Percentiles rank a stretch among this genome's conserved stretches.
Evolutionary conservation across 2,888 invertebrate genomes (phyloP).

Genomic region (Arrhopalites spinosus): DNA sequence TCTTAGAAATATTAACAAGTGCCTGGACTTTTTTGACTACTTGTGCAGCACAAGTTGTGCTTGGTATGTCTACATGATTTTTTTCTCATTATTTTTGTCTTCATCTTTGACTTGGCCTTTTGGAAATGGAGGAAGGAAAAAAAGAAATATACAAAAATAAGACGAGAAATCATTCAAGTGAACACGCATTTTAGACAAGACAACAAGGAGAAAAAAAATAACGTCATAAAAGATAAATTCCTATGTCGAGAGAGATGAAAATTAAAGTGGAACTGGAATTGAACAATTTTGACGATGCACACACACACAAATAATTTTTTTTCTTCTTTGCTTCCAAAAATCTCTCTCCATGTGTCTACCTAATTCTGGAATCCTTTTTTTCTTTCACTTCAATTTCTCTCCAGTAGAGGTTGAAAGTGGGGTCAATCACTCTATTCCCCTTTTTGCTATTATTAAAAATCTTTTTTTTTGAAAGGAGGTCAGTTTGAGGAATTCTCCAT

Average conservation of each 20-base stretch:
- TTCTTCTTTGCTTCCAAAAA: constrained; percentile 17
- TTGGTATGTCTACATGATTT: not conserved
- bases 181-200: constrained; percentile 5
- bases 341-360: too few relatives aligned
- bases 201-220: not conserved
- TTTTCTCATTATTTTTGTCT: not conserved
- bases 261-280: constrained; percentile 31
- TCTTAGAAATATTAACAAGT: constrained; percentile 11
- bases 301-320: not conserved
- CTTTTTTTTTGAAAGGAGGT: too few relatives aligned
- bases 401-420: not conserved
- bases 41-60: too few relatives aligned
- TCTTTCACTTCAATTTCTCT: not conserved
- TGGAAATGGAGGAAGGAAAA: not conserved
- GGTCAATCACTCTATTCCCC: too few relatives aligned
- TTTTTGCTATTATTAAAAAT: too few relatives aligned
- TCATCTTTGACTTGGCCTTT: not conserved
- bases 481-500: too few relatives aligned
- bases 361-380: too few relatives aligned
- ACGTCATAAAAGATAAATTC: constrained; percentile 32
- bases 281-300: constrained; percentile 1
- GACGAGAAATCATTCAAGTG: constrained; percentile 22
- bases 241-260: not conserved
- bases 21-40: too few relatives aligned
- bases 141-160: not conserved